A percentile compares a stretch with the other conserved stretches of the same genome.
Conservation (phyloP, 2,113 vertebrate species). For the Gasterosteus nipponicus region DNA sequence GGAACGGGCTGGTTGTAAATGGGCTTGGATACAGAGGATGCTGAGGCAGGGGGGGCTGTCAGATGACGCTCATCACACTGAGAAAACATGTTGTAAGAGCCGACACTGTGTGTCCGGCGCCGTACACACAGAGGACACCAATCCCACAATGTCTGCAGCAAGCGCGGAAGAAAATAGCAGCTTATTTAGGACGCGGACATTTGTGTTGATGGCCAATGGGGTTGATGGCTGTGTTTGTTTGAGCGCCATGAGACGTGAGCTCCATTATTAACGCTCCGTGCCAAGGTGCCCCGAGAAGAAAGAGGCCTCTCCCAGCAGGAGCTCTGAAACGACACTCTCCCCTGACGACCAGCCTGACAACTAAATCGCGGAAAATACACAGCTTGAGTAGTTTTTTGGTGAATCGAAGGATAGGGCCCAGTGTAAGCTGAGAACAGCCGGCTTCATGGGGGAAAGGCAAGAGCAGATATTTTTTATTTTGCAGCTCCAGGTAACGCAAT, state of each 20-base stretch:
- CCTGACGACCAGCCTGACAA: slow-evolving; percentile 41
- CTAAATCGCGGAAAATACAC: slow-evolving; percentile 56
- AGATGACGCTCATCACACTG: slow-evolving; percentile 62
- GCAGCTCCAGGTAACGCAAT: slow-evolving; percentile 61
- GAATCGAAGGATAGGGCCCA: slow-evolving; percentile 44
- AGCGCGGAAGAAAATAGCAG: slow-evolving; percentile 18
- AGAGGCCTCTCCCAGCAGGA: slow-evolving; percentile 63
- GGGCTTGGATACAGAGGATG: slow-evolving; percentile 51
- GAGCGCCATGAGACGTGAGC: slow-evolving; percentile 30
- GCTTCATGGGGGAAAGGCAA: slow-evolving; percentile 29
- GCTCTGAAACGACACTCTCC: slow-evolving; percentile 59
- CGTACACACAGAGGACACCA: not conserved
- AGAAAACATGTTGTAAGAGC: slow-evolving; percentile 49
- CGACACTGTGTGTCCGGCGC: slow-evolving; percentile 37
- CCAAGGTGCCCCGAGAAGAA: slow-evolving; percentile 60
- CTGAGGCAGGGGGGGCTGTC: slow-evolving; percentile 62
- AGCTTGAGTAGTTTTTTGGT: slow-evolving; percentile 43
- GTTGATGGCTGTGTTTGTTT: slow-evolving; percentile 49
- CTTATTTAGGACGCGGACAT: slow-evolving; percentile 44
- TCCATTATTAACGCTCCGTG: slow-evolving; percentile 56
- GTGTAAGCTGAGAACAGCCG: slow-evolving; percentile 32
- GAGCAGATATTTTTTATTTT: slow-evolving; percentile 59
- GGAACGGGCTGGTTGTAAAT: slow-evolving; percentile 65
- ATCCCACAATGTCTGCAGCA: not conserved
- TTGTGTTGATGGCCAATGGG: slow-evolving; percentile 55